A percentile compares a stretch with the other conserved stretches of the same genome.
Conservation (phyloP, 2,888 invertebrate species). For the Apomyelois bistriatella region DNA sequence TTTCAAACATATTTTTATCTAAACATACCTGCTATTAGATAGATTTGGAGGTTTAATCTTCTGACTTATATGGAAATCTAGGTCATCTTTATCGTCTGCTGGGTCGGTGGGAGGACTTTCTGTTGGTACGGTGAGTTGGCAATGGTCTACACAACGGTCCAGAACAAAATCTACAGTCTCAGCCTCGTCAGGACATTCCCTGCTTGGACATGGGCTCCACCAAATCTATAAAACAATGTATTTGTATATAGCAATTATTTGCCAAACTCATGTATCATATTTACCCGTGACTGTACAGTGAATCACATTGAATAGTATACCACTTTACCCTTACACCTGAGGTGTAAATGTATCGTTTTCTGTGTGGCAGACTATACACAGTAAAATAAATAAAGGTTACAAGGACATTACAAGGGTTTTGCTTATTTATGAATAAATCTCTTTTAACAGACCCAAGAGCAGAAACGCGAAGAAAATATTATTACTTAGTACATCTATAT, state of each 20-base stretch:
- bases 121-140: constrained; percentile 75
- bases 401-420: no score
- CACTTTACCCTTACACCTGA: no score
- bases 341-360: no score
- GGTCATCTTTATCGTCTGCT: constrained; percentile 70
- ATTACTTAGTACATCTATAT: no score
- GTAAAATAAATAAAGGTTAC: no score
- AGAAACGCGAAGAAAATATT: no score
- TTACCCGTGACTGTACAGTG: no score
- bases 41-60: constrained; percentile 64
- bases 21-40: constrained; percentile 52
- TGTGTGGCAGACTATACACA: no score
- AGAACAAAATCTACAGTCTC: constrained; percentile 86
- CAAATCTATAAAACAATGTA: constrained; percentile 78
- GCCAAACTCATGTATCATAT: no score
- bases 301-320: no score
- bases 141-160: constrained; percentile 87
- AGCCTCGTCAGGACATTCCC: constrained; percentile 87
- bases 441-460: no score
- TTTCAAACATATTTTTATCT: background rate
- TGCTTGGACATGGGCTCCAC: constrained; percentile 91
- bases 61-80: constrained; percentile 78
- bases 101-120: constrained; percentile 60
- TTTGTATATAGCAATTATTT: background rate
- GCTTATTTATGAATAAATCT: no score